Base-by-base conservation (phyloP, 2,888 invertebrate genomes). In the Byasa hedistus region DNA sequence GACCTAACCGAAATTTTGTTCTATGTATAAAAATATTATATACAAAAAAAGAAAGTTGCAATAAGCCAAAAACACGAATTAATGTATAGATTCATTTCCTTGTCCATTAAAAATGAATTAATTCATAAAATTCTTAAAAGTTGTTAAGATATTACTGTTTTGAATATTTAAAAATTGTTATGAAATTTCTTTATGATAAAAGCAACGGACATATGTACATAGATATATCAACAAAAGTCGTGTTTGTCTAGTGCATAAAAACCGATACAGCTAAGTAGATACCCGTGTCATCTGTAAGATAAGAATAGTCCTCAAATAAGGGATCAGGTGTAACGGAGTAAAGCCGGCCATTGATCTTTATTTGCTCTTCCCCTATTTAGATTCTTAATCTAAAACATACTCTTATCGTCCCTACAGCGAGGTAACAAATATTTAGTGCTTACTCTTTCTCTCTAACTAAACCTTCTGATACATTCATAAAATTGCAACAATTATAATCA, bases 321-420 rank as follows among this genome's bases (percentile, higher is more conserved):
- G 78, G 79, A 76, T 79, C 81, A 81, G 80, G 80, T 81, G 81
- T 76, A 68, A 70, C 66, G 70, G 76, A 73, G 74, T 79, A 81
- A 84, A 81, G 76, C 75, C 79, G 83, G 83, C 79, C 84, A 79
- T 86, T 86, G 85, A 86, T 87, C 87, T 84, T 83, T 84, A 85
- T 88, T 87, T 83, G 80, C 57, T 77, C 74, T 76, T 72, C 75
- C 77, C 68, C 68, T 71, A 77, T 75, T 71, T 75, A 79, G 79
- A 78, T 77, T 75, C 71, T 78, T 79, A 79, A 75, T 73, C 76
- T 76, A 75, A 82, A 81, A 81, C 76, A 76, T 78, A 75, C 75
- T 72, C 76, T 82, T 81, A 82, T 79, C 79, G 79, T 71, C 76
- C 80, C 78, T 72, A 75, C 79, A 32, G 32, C 21, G 76, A 76